These are phyloP conservation scores for Bombus terrestris DNA, from an alignment of 1,140 invertebrate species.

Conservation along the genomic window DNA sequence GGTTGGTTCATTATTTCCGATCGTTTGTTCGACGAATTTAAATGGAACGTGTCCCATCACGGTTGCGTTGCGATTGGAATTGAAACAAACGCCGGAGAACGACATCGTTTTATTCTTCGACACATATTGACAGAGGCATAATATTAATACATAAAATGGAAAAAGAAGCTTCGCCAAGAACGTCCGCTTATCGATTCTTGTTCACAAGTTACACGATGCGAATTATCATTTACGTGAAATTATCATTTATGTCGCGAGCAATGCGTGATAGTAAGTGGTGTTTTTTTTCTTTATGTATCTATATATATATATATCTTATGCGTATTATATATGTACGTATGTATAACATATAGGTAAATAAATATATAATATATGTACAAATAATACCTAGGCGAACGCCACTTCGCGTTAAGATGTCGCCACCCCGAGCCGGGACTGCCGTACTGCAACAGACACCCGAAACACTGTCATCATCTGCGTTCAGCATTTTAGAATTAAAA, in stretches of 20 bases:
- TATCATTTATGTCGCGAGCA: constrained; percentile 20
- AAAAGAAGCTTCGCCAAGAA: constrained; percentile 29
- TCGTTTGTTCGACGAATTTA: background rate
- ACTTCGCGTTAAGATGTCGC: constrained; percentile 80
- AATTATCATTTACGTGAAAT: constrained; percentile 21
- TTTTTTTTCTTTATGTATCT: constrained; percentile 14
- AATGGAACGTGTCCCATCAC: background rate
- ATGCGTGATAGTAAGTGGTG: constrained; percentile 38
- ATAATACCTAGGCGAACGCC: constrained; percentile 80
- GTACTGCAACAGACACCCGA: constrained; percentile 81
- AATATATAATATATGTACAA: constrained; percentile 66
- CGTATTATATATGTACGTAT: constrained; percentile 27
- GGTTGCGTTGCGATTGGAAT: constrained; percentile 22
- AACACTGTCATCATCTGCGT: constrained; percentile 74
- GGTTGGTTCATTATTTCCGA: constrained; percentile 4
- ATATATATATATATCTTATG: constrained; percentile 30
- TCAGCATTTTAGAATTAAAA: constrained; percentile 48
- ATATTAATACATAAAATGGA: constrained; percentile 52
- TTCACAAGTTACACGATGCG: constrained; percentile 9
- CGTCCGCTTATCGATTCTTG: constrained; percentile 28
- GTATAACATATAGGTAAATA: constrained; percentile 60
- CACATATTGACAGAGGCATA: constrained; percentile 47
- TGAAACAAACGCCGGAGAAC: constrained; percentile 50
- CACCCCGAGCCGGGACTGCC: constrained; percentile 82
- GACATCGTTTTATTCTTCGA: constrained; percentile 50